These are phyloP conservation scores for Drosophila formosana DNA, from an alignment of 2,888 invertebrate genomes.

Conservation along the genomic window DNA sequence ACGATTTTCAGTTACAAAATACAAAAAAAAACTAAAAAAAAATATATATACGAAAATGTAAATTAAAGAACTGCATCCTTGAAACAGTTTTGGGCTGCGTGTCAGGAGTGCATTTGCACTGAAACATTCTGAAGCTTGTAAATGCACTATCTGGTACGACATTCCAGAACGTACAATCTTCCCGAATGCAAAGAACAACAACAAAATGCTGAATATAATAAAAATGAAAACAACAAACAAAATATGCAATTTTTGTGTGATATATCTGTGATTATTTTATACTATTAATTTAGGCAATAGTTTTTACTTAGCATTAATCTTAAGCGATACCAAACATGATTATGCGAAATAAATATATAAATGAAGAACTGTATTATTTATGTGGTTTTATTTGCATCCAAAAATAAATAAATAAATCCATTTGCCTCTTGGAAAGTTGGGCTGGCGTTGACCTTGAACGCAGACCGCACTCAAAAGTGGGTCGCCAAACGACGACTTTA, in stretches of 20 bases:
- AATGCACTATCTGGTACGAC: conserved; percentile 99
- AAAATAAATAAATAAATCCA: not conserved
- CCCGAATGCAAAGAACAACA: conserved; percentile 56
- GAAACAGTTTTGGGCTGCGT: conserved; percentile 92
- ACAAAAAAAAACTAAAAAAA: not conserved
- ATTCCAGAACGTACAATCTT: conserved; percentile 90
- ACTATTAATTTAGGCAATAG: conserved; percentile 1
- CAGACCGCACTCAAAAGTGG: conserved; percentile 19
- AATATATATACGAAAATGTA: conserved; percentile 9
- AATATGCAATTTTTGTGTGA: conserved; percentile 83
- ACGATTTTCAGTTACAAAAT: conserved; percentile 10
- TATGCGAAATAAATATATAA: conserved; percentile 27
- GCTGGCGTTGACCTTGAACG: conserved; percentile 48
- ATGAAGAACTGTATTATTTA: conserved; percentile 32
- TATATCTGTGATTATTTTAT: conserved; percentile 42
- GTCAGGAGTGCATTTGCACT: conserved; percentile 99
- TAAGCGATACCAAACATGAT: conserved; percentile 38
- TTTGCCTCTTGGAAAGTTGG: conserved; percentile 1
- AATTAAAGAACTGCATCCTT: conserved; percentile 53
- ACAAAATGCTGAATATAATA: conserved; percentile 56
- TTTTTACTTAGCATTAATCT: conserved; percentile 19
- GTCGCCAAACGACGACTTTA: conserved; percentile 18
- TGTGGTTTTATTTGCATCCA: conserved; percentile 56
- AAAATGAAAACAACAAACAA: conserved; percentile 35
- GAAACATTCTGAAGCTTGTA: conserved; percentile 90